phyloP scores from a whole-genome alignment of 1,140 invertebrate species.

The Zaprionus vittiger region DNA sequence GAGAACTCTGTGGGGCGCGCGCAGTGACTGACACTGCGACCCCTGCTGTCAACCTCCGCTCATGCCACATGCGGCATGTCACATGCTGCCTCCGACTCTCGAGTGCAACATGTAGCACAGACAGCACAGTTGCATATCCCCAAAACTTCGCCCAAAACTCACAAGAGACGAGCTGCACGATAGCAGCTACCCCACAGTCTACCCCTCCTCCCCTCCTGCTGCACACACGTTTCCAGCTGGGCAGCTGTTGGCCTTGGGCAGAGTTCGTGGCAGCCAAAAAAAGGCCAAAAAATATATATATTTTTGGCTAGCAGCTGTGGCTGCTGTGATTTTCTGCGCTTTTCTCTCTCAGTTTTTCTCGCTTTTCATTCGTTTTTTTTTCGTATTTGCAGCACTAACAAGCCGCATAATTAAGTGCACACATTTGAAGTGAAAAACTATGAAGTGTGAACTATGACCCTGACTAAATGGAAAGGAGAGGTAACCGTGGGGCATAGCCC shows the following conservation, averaged over 20 bases:
- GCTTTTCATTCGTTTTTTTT: not conserved
- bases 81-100: constrained; percentile 16
- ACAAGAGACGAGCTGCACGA: not conserved
- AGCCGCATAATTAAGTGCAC: constrained; percentile 45
- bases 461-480: not conserved
- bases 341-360: not conserved
- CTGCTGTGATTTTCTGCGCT: constrained; percentile 5
- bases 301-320: constrained; percentile 29
- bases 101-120: constrained; percentile 37
- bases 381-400: constrained; percentile 25
- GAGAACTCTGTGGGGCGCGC: too few species aligned
- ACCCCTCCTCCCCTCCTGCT: not conserved
- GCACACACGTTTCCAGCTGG: not conserved
- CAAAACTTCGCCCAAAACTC: constrained; percentile 24
- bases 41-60: not conserved
- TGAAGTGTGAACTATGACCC: constrained; percentile 20
- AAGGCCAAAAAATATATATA: constrained; percentile 5
- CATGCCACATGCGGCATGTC: constrained; percentile 27
- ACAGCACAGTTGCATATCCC: constrained; percentile 23
- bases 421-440: constrained; percentile 33
- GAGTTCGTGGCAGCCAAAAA: constrained; percentile 14
- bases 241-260: constrained; percentile 25
- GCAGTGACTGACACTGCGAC: constrained; percentile 3
- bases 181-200: not conserved
- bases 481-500: not conserved